Base-by-base conservation (phyloP, 2,797 vertebrate species). In the Anguilla marmorata region DNA sequence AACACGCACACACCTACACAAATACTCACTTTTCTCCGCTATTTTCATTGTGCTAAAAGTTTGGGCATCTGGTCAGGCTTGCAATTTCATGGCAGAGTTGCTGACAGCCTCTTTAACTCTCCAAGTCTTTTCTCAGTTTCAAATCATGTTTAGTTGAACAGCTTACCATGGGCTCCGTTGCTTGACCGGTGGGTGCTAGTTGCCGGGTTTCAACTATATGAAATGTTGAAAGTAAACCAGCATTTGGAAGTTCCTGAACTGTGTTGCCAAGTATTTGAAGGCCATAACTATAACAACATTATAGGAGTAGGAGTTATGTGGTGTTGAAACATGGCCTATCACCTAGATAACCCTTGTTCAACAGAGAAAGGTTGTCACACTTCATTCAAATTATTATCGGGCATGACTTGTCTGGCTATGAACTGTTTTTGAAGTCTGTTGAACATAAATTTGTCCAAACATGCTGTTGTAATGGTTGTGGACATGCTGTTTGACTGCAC, bases 11-110 rank as follows among this genome's bases (percentile, higher is more conserved):
- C 2, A 14, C 54, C 14, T 14, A 56, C 54, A 88, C 50, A 30
- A 2, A 21, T 27, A 12, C 12, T 6, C 21, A 19, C 12, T 56
- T 72, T 88, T 27, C 37, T 60, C 45, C 24, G 41, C 21, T 66
- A 19, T 85, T 86, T 79, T 85, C 37, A 33, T 91, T 90, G 87
- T 86, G 89, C 91, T 92, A 86, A 90, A 92, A 93, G 92, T 88
- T 27, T 90, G 90, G 92, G 91, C 93, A 93, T 93, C 90, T 94
- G 93, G 91, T 91, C 88, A 89, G 87, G 88, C 56, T 60, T 91
- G 89, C 89, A 90, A 92, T 94, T 92, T 91, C 88, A 88, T 88
- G 87, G 87, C 90, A 86, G 89, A 88, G 90, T 9, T 72, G 58
- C 89, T 87, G 69, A 91, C 87, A 86, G 83, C 14, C 14, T 69